Evolutionary conservation across 53 echinoderm and acorn worm species (phyloP), one percentile per base, ranked within the genome.

Genomic region (Holothuria leucospilota): DNA sequence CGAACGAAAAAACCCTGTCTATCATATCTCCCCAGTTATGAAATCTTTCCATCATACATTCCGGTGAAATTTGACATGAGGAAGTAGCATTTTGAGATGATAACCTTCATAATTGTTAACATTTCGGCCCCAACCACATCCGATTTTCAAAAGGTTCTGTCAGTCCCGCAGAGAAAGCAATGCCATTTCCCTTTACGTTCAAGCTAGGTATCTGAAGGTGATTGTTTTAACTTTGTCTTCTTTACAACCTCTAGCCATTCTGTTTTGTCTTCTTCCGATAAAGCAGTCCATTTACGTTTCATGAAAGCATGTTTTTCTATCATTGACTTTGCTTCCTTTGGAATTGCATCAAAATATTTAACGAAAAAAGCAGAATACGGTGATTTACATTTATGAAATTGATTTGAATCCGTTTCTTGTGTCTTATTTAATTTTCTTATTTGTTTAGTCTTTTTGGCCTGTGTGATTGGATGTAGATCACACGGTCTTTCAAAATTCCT

Each of bases 401-500:
- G 6, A 7, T 6, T 7, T 6, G 5, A 5, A 7, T 26, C 6
- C 5, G 6, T 13, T 63, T 63, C 26, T 7, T 26, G 5, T 26
- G 5, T 13, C 12, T 21, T 63, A 4, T 63, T 13, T 13, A 63
- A 4, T 13, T 5, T 6, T 11, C 12, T 63, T 6, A 21, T 11
- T 26, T 23, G 5, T 4, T 13, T 6, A 7, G 5, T 63, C 63
- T 63, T 63, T 13, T 63, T 63, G 6, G 26, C 63, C 12, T 63
- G 63, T 63, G 63, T 63, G 6, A 63, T 6, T 23, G 63, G 63
- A 63, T 63, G 63, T 63, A 63, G 5, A 11, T 63, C 63, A 13
- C 63, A 63, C 5, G 63, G 63, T 26, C 63, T 63, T 63, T 63
- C 63, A 26, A 63, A 63, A 63, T 63, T 63, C 12, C 63, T 23